Base-by-base conservation (phyloP, 2,888 invertebrate genomes). In the Meandrusa payeni region DNA sequence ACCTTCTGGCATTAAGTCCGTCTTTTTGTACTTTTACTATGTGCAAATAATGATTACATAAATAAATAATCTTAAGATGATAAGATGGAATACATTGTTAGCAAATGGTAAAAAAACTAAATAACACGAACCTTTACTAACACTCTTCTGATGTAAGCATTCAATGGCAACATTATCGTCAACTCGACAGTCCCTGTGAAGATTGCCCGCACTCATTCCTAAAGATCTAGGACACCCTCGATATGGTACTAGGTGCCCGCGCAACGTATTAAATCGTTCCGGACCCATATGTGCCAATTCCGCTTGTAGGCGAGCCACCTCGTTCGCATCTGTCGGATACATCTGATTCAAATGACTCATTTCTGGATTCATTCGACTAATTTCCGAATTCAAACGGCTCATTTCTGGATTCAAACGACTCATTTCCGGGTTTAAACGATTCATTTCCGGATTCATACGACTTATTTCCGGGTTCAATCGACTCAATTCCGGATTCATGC, bases 171-270 rank as follows among this genome's bases (percentile, higher is more conserved):
- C 64, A 17, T 47, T 60, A 2, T 78, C 79, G 6, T 82, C 82
- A 37, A 74, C 52, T 2, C 81, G 62, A 26, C 82, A 81, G 31
- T 81, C 82, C 9, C 79, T 62, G 10, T 81, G 80, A 0, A 83
- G 33, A n/a, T 80, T 83, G 5, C 72, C 76, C 0, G 76, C 76
- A 36, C 82, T 83, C 68, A 79, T 68, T 0, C 79, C 82, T 38
- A 83, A 41, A 2, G 60, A 48, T 10, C 81, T 61, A 31, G 73
- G 77, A 47, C 85, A 85, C 0, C 65, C 62, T 11, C 79, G 69
- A 28, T 82, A 83, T 2, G 79, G 81, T 0, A 83, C 81, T 54
- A 90, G 54, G 62, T 90, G 68, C 29, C 90, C 76, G 42, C 88
- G 58, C 49, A 88, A 34, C 0, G 86, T 83, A 37, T 69, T 89